Percentiles rank a stretch among this genome's conserved stretches.
Conservation (phyloP, 1,140 invertebrate species). For the Ctenoplectra terminalis region DNA sequence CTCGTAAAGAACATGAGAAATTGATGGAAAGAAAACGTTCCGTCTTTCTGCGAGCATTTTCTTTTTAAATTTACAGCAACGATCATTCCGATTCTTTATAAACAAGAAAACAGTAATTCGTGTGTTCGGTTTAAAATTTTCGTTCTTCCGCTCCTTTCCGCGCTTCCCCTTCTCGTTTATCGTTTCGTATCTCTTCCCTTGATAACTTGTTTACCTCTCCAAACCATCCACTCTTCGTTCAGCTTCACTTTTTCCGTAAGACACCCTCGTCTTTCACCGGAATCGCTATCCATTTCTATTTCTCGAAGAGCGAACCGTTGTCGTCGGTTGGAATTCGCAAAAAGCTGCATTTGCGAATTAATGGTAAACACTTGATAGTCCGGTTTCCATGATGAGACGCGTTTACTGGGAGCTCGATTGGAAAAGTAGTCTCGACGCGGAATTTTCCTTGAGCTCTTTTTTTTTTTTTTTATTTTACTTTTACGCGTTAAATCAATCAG, state of each 20-base stretch:
- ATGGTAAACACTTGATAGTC: slow-evolving; percentile 43
- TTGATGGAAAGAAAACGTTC: too few relatives aligned
- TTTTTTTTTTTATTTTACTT: too few relatives aligned
- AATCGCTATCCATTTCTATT: slow-evolving; percentile 35
- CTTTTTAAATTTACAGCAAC: not conserved
- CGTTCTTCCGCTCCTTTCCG: not conserved
- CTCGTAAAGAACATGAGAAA: too few relatives aligned
- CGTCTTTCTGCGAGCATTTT: too few relatives aligned
- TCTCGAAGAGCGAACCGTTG: slow-evolving; percentile 16
- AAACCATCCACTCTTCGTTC: not conserved
- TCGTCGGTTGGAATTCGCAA: slow-evolving; percentile 46
- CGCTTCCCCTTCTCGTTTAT: not conserved
- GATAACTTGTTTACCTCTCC: slow-evolving; percentile 32
- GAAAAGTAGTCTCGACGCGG: not conserved
- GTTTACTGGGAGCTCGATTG: slow-evolving; percentile 20
- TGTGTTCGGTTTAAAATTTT: not conserved
- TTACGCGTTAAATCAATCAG: not conserved
- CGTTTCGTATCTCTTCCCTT: slow-evolving; percentile 23
- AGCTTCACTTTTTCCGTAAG: not conserved
- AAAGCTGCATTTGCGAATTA: slow-evolving; percentile 61
- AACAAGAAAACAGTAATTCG: not conserved
- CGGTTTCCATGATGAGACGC: slow-evolving; percentile 49
- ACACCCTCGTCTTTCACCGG: not conserved
- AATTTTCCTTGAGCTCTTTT: too few relatives aligned
- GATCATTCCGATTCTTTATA: not conserved